Base-by-base conservation (phyloP, 2,888 invertebrate species). In the Leucophenga maculata region DNA sequence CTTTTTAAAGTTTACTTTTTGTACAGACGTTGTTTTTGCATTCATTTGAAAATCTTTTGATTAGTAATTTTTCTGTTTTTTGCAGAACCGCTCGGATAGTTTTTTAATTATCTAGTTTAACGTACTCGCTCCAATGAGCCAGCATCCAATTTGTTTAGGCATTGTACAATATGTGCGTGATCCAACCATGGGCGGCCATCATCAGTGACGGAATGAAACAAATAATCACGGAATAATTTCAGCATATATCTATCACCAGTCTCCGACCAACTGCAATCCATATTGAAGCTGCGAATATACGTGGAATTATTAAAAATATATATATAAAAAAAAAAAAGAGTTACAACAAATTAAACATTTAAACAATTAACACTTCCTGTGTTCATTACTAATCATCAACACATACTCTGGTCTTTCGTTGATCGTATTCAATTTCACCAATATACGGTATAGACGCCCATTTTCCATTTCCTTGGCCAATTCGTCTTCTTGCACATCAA, bases 171-270 rank as follows among this genome's bases (percentile, higher is more conserved):
- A 86, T 99, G 99, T 67, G 97, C 95, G 92, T 98, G 94, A 90
- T 99, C 99, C 72, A 99, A 89, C 97, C 97, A 99, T 0, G 99
- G 98, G 75, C 94, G 91, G 8, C 97, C 97, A 83, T 97, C 97
- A 73, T 94, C 94, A 16, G 94, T 93, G 74, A 97, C 96, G 88
- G 97, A 95, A 90, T 99, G 99, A 90, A 99, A 99, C 83, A 99
- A 91, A 88, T 97, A 97, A 90, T 99, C 99, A 73, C 99, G 92
- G 91, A 98, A 99, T 86, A 99, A 90, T 90, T 99, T 99, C 89
- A 99, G 90, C 94, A 99, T 95, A 90, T 99, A 99, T 67, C 99
- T 93, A 90, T 99, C 97, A 20, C 98, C 99, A 22, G 98, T 99
- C 90, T 99, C 99, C 46, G 97, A 94, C 99, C 99, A 99, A 14